Conservation (phyloP, 2,113 vertebrate genomes). For the Sinocyclocheilus anophthalmus region DNA sequence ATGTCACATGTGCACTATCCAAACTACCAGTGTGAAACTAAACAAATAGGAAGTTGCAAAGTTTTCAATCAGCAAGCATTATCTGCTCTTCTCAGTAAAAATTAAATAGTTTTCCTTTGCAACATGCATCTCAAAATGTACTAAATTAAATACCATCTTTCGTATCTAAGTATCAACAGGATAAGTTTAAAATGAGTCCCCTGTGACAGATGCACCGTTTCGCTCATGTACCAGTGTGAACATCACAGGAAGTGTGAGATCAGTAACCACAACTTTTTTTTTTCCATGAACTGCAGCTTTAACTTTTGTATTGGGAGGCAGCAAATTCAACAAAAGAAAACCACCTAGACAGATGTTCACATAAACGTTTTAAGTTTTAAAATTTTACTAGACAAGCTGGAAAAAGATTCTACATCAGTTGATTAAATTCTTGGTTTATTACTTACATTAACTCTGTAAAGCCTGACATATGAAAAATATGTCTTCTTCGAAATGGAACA, state of each 20-base stretch:
- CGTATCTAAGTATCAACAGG: background rate
- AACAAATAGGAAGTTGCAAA: conserved; percentile 38
- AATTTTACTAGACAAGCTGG: background rate
- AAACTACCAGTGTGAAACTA: conserved; percentile 25
- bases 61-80: background rate
- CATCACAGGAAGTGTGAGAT: conserved; percentile 55
- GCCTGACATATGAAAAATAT: background rate
- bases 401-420: background rate
- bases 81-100: background rate
- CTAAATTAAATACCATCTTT: background rate
- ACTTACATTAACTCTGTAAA: background rate
- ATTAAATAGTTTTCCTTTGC: background rate
- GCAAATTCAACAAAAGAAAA: background rate
- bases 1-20: conserved; percentile 25
- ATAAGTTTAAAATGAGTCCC: background rate
- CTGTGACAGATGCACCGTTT: background rate
- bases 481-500: background rate
- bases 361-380: background rate
- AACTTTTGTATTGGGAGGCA: background rate
- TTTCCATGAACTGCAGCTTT: conserved; percentile 54
- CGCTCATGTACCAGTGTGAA: conserved; percentile 36
- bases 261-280: conserved; percentile 49
- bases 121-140: background rate
- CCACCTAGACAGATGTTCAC: background rate
- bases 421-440: background rate